Percentiles rank a stretch among this genome's conserved stretches.
Conservation (phyloP, 2,797 vertebrate species). For the Perdix hodgsoniae region DNA sequence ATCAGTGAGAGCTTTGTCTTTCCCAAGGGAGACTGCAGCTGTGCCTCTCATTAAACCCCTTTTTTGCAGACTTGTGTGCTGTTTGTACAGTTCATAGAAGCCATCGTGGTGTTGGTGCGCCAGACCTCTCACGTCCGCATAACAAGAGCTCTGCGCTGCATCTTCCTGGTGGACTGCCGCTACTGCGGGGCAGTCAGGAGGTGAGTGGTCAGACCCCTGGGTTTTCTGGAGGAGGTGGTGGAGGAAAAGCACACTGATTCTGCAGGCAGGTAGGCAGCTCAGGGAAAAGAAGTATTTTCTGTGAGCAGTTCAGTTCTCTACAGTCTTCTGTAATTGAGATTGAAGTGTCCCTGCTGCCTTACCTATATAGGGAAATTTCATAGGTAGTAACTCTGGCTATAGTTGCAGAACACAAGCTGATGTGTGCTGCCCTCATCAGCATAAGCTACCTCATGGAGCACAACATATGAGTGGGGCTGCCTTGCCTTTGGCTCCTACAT, state of each 20-base stretch:
- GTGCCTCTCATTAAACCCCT: background rate
- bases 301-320: background rate
- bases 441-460: background rate
- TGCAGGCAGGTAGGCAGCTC: background rate
- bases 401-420: rapidly evolving
- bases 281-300: background rate
- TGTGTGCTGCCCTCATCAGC: background rate
- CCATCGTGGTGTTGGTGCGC: conserved; percentile 94
- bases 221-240: background rate
- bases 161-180: conserved; percentile 97
- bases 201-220: conserved; percentile 70
- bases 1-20: background rate
- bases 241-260: background rate
- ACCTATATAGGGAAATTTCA: background rate
- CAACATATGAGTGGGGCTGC: background rate
- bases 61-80: conserved; percentile 89
- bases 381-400: background rate
- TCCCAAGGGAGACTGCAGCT: background rate
- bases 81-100: conserved; percentile 93
- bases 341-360: background rate
- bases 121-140: conserved; percentile 95
- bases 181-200: conserved; percentile 96
- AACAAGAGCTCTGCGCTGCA: conserved; percentile 94
- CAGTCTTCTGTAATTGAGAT: background rate
- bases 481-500: background rate